Conservation (phyloP, 2,888 invertebrate species). For the Papilio protenor region DNA sequence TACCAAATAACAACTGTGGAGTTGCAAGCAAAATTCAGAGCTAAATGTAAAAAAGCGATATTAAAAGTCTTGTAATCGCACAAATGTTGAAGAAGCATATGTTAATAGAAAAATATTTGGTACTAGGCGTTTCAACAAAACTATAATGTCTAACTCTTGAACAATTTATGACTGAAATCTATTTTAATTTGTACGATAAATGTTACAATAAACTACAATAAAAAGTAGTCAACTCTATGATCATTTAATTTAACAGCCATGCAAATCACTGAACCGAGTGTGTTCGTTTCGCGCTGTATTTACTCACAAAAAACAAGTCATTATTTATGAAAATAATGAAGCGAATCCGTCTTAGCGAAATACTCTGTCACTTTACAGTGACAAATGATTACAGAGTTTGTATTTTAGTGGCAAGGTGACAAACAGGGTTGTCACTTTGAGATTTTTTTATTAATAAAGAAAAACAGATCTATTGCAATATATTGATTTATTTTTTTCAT, state of each 20-base stretch:
- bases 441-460: background rate
- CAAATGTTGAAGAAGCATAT: too few species aligned
- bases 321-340: conserved; percentile 29
- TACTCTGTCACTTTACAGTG: conserved; percentile 53
- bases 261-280: conserved; percentile 51
- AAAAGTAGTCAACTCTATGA: conserved; percentile 48
- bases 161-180: background rate
- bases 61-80: too few species aligned
- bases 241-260: conserved; percentile 49
- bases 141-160: background rate
- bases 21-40: too few species aligned
- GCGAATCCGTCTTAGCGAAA: conserved; percentile 28
- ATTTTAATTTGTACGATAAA: background rate
- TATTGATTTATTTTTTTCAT: too few species aligned
- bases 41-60: too few species aligned
- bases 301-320: conserved; percentile 37
- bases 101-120: too few species aligned
- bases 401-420: conserved; percentile 55
- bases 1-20: background rate
- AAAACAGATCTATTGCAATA: background rate
- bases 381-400: conserved; percentile 52
- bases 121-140: background rate
- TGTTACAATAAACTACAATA: conserved; percentile 49
- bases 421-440: conserved; percentile 39
- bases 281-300: conserved; percentile 50